Evolutionary conservation across 2,888 invertebrate species (phyloP), one percentile per base, ranked within the genome.

Genomic region (Dicyrtomina minuta): DNA sequence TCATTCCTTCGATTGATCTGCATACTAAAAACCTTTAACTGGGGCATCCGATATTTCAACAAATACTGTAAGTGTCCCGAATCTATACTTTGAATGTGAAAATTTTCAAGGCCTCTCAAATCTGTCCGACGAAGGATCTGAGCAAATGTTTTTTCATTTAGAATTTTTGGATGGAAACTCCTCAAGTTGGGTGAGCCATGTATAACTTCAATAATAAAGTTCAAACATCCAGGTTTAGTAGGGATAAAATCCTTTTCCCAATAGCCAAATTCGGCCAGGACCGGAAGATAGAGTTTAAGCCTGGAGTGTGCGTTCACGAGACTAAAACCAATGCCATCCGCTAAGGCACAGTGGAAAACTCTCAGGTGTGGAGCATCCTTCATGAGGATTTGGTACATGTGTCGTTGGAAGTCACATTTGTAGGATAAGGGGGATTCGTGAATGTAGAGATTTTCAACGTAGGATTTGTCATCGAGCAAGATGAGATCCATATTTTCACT

Each of bases 121-220:
- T n/a, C n/a, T n/a, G n/a, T n/a, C n/a, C n/a, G n/a, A n/a, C n/a
- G n/a, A n/a, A n/a, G n/a, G n/a, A n/a, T n/a, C n/a, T n/a, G n/a
- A n/a, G 33, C 17, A 2, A 65, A 20, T 1, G 27, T 27, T 41
- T 26, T 26, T 2, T 65, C 65, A 27, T 56, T 56, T 10, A 65
- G 26, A 39, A 65, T 51, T 41, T 65, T 51, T 33, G 65, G 65
- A 22, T 65, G 49, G 39, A 65, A 65, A 26, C 53, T 65, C 13
- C 27, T 51, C n/a, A 65, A 1, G 20, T 65, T 51, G 12, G 65
- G 65, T 10, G 65, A 26, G 17, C 39, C 51, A 12, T 53, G n/a
- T 22, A 65, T 3, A 33, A 65, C 26, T 33, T 51, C 65, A 3
- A 53, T n/a, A 20, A 65, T 20, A 22, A 65, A 65, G 20, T 33